phyloP scores from a whole-genome alignment of 2,888 invertebrate species.

The Drosophila pseudotalamancana region DNA sequence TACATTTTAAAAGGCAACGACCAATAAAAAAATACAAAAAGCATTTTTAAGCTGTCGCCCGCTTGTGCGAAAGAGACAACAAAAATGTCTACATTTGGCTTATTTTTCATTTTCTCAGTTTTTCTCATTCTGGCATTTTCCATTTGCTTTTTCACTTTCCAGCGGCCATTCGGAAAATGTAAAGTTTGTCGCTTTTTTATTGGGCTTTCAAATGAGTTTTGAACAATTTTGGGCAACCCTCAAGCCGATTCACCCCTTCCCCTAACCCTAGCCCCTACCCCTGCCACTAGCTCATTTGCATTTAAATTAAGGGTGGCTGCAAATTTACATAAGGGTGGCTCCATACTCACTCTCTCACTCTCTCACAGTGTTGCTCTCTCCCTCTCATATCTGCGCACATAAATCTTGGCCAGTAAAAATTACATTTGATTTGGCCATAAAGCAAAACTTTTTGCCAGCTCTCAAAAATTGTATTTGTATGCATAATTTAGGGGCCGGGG shows the following conservation, averaged over 20 bases:
- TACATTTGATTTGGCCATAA: conserved; percentile 74
- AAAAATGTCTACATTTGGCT: conserved; percentile 31
- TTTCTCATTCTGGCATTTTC: not conserved
- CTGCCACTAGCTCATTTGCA: conserved; percentile 53
- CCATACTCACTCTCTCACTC: not conserved
- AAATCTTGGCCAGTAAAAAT: conserved; percentile 70
- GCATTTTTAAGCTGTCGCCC: not conserved
- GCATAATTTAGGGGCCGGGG: conserved; percentile 54
- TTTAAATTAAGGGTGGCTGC: conserved; percentile 62
- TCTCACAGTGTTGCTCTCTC: not conserved
- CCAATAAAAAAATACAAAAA: conserved; percentile 81
- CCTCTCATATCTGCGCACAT: conserved; percentile 55
- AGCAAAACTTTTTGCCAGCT: conserved; percentile 41
- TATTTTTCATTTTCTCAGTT: not conserved
- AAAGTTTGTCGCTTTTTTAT: conserved; percentile 30
- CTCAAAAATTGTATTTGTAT: conserved; percentile 69
- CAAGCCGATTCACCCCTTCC: conserved; percentile 24
- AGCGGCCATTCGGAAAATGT: conserved; percentile 51
- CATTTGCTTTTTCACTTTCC: not conserved
- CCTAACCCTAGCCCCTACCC: not conserved
- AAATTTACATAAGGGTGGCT: conserved; percentile 47
- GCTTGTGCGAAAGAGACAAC: conserved; percentile 26
- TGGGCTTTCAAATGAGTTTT: conserved; percentile 9
- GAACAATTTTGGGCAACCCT: conserved; percentile 20
- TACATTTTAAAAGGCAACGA: conserved; percentile 81